phyloP scores from a whole-genome alignment of 2,888 invertebrate genomes.

The Diarsia rubi region DNA sequence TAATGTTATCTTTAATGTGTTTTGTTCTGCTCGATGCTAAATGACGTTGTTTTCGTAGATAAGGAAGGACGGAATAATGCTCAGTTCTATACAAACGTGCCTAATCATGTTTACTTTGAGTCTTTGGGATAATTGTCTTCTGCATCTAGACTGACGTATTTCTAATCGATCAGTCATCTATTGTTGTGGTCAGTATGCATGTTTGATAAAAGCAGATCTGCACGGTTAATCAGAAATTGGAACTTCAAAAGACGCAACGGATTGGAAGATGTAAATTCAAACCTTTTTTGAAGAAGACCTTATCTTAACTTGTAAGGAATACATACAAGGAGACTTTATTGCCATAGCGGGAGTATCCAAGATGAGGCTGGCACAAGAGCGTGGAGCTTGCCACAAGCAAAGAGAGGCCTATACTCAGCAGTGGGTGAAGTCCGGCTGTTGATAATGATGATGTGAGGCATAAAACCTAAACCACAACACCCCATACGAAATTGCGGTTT shows the following conservation, averaged over 20 bases:
- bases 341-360: too few relatives aligned
- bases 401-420: too few relatives aligned
- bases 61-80: conserved; percentile 22
- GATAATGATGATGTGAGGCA: neutral
- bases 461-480: conserved; percentile 4
- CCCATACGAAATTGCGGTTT: neutral
- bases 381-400: too few relatives aligned
- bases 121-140: neutral
- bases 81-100: conserved; percentile 14
- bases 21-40: conserved; percentile 17
- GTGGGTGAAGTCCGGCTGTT: too few relatives aligned
- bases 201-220: neutral
- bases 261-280: neutral
- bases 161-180: conserved; percentile 4
- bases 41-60: conserved; percentile 30
- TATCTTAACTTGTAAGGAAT: neutral
- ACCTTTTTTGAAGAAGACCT: neutral
- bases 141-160: too few relatives aligned
- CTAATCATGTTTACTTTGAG: conserved; percentile 21
- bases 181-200: neutral
- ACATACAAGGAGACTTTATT: too few relatives aligned
- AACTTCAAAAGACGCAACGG: neutral
- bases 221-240: neutral
- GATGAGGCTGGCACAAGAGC: too few relatives aligned
- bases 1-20: conserved; percentile 36